A percentile compares a stretch with the other conserved stretches of the same genome.
phyloP scores from a whole-genome alignment of 2,113 vertebrate genomes.

The Dryoscopus gambensis region DNA sequence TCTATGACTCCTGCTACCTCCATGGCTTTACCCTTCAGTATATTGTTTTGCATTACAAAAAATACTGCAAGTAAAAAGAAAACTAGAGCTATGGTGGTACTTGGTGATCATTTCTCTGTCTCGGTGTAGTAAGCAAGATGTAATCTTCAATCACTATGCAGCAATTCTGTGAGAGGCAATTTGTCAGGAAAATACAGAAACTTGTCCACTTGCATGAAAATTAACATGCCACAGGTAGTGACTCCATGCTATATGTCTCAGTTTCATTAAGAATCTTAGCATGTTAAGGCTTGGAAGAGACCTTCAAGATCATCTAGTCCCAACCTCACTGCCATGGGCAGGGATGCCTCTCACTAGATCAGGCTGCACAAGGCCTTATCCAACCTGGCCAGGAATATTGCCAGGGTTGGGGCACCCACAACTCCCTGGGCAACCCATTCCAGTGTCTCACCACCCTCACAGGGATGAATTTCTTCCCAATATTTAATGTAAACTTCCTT shows the following conservation, averaged over 20 bases:
- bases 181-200: not conserved
- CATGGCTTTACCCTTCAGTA: not conserved
- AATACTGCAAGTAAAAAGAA: conserved; percentile 31
- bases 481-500: not conserved
- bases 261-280: not conserved
- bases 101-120: not conserved
- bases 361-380: not conserved
- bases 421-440: not conserved
- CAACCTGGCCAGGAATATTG: not conserved
- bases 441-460: not conserved
- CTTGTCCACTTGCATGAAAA: not conserved
- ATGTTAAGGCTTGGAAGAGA: not conserved
- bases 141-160: not conserved
- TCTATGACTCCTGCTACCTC: not conserved
- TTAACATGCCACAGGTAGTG: not conserved
- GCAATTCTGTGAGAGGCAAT: not conserved
- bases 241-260: not conserved
- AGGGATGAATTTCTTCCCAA: not conserved
- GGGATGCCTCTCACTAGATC: not conserved
- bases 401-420: not conserved
- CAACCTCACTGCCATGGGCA: not conserved
- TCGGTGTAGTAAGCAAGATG: not conserved
- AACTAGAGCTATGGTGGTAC: not conserved
- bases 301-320: not conserved
- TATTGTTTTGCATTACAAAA: not conserved